phyloP scores from a whole-genome alignment of 1,140 invertebrate species.

The Gonatopus flavifemur region DNA sequence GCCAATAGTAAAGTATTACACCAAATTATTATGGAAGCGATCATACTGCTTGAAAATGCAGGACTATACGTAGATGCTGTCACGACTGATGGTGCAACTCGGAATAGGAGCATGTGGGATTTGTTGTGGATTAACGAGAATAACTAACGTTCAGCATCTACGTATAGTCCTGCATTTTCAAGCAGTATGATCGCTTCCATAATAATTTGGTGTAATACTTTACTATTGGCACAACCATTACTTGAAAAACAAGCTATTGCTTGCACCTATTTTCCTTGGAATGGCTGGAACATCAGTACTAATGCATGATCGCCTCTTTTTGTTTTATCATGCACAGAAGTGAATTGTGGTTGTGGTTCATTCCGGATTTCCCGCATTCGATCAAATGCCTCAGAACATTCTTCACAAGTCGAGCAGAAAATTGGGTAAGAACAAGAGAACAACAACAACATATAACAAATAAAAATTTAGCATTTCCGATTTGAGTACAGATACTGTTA shows the following conservation, averaged over 20 bases:
- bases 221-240: not conserved
- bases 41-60: not conserved
- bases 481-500: too few species aligned
- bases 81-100: not conserved
- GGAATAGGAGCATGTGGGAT: not conserved
- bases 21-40: not conserved
- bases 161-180: not conserved
- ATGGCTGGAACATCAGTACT: conserved; percentile 37
- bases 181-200: not conserved
- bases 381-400: not conserved
- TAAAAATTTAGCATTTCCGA: too few species aligned
- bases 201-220: not conserved
- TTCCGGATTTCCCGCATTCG: not conserved
- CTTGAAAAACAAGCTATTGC: conserved; percentile 18
- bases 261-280: conserved; percentile 30
- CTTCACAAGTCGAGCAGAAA: not conserved
- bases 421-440: not conserved
- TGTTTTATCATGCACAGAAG: not conserved
- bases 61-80: not conserved
- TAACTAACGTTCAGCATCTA: too few species aligned
- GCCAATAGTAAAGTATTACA: not conserved
- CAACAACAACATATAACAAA: too few species aligned
- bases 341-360: not conserved
- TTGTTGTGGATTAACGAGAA: not conserved
- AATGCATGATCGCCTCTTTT: conserved; percentile 30